Evolutionary conservation across 2,113 vertebrate species (phyloP), one percentile per base, ranked within the genome.

Genomic region (Balaenoptera acutorostrata): DNA sequence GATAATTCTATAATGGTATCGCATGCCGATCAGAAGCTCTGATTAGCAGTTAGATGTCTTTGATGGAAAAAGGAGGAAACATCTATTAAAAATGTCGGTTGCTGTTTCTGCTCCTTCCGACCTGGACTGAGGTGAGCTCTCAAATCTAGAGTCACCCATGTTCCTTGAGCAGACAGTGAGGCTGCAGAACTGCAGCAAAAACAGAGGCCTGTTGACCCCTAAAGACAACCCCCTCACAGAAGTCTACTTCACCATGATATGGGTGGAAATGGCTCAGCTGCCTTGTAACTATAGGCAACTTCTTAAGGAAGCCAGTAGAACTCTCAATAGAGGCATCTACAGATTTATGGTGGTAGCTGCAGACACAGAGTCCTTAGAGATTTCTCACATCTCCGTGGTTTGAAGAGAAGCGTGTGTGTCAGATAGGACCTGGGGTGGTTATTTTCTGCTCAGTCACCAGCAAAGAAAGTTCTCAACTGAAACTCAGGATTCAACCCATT

Each of bases 1-100:
- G 97, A 84, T 96, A 96, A 97, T 96, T 97, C 80, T 66, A 7
- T 93, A 96, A 97, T 85, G 52, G 33, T 85, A 92, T 84, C 68
- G 90, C 87, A 92, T 88, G 89, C 86, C 2, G 41, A 87, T 93
- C 69, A 92, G 87, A 93, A 90, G 39, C 33, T 89, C 82, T 97
- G 95, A 97, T 97, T 97, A 97, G 78, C 63, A 95, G 94, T 95
- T 97, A 95, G 80, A 92, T 95, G 15, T 97, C 95, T 96, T 92
- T 96, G 96, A 97, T 72, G 64, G 94, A 84, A 95, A 89, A 91
- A 61, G 61, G 68, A 93, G 89, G 97, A 97, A 98, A 97, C 39
- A 96, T 20, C 96, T 80, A 97, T 97, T 97, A 96, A 90, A 92
- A 95, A 80, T 83, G 80, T 94, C 75, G 52, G 52, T 92, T 91